These are phyloP conservation scores for Gryllus longicercus DNA, from an alignment of 2,888 invertebrate genomes.

Conservation along the genomic window DNA sequence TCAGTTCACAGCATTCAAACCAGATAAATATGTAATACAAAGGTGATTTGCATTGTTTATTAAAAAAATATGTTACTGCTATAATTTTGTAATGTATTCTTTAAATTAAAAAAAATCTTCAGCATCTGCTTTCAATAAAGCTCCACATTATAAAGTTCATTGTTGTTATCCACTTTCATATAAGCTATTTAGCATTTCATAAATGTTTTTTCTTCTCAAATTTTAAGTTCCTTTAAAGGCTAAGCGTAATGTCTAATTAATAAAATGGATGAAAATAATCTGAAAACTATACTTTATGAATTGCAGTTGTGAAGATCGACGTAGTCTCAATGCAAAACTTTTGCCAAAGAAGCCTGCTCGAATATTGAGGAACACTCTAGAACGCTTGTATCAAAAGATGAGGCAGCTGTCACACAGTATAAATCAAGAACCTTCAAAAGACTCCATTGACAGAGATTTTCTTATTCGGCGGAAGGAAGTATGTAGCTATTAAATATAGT, in stretches of 20 bases:
- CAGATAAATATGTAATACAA: no score
- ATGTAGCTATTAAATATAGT: slow-evolving; percentile 35
- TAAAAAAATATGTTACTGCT: no score
- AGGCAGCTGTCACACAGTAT: slow-evolving; percentile 38
- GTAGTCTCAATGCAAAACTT: slow-evolving; percentile 72
- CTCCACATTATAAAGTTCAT: no score
- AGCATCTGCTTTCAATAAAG: no score
- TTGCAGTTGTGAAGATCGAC: slow-evolving; percentile 82
- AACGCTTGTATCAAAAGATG: slow-evolving; percentile 64
- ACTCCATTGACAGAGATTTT: slow-evolving; percentile 77
- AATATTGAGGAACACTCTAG: slow-evolving; percentile 72
- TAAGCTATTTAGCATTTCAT: no score
- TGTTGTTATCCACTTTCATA: no score
- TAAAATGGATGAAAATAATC: neutral
- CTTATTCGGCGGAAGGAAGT: slow-evolving; percentile 77
- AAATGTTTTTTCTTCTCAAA: no score
- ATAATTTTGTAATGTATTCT: no score
- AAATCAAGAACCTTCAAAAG: slow-evolving; percentile 43
- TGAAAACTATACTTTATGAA: slow-evolving; percentile 37
- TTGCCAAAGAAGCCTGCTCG: slow-evolving; percentile 85
- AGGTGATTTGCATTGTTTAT: no score
- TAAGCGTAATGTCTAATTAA: neutral
- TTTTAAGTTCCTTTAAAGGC: neutral
- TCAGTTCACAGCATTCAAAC: no score
- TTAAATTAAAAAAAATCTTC: no score